Base-by-base conservation (phyloP, 2,113 vertebrate genomes). In the Lepidothrix coronata region DNA sequence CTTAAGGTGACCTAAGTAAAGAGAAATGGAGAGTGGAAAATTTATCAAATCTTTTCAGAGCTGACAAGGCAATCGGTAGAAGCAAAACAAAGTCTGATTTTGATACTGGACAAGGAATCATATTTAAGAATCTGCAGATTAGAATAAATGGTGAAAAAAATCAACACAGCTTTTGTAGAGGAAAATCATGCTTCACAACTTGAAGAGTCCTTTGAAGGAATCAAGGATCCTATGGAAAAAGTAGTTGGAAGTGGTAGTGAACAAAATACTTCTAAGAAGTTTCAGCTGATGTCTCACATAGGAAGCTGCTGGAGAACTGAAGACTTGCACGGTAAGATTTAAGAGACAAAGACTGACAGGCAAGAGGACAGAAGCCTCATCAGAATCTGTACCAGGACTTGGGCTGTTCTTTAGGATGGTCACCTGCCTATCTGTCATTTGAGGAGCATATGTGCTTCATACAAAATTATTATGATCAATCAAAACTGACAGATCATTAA, bases 161-260 rank as follows among this genome's bases (percentile, higher is more conserved):
- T 3, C 3, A 31, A 2, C 1, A 2, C 18, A 33, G 23, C 5
- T 70, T 75, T 80, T 55, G 27, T n/a, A 89, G 33, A 70, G 9
- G 5, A 62, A 77, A 46, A 11, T n/a, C 19, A 58, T 3, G 3
- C 14, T 77, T 41, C 1, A 0, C 14, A 54, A 46, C 21, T n/a
- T 89, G 5, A 68, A 55, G 43, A 67, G 12, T 33, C 72, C 23
- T 76, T 25, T 52, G 14, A 88, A 72, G 13, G 6, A 39, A 65
- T 46, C 23, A 54, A 68, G 20, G 21, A 84, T 43, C 19, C 28
- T 33, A 11, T 6, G 33, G 12, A 19, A 62, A 43, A 78, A 88
- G 14, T 7, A 27, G 5, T 1, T 68, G 9, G 33, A 83, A 72
- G 7, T 11, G 8, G 21, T 9, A 41, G 15, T 6, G 20, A 55